Evolutionary conservation across 2,113 vertebrate species (phyloP).

Genomic region (Platysternon megacephalum): DNA sequence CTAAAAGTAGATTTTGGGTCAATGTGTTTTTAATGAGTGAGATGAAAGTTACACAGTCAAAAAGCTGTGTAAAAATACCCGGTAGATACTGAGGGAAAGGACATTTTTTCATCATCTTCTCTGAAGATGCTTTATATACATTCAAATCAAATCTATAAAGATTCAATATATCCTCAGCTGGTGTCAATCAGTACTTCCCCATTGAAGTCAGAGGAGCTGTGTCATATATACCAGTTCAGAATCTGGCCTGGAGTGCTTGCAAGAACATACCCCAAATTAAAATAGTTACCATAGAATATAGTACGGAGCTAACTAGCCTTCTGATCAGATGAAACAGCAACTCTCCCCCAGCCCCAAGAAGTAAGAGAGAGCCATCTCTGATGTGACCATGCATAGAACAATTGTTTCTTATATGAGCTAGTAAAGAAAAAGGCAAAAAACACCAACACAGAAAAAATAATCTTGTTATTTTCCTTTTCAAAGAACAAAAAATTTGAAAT

Average conservation of each 20-base stretch:
- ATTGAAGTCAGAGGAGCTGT: neutral
- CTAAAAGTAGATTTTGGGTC: neutral
- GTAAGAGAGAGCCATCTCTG: neutral
- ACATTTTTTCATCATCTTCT: neutral
- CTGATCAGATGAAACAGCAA: neutral
- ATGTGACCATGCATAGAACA: neutral
- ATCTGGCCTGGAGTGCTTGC: neutral
- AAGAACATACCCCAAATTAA: neutral
- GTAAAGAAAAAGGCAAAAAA: neutral
- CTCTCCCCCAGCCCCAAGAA: rapidly evolving
- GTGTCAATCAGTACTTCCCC: neutral
- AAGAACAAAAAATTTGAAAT: neutral
- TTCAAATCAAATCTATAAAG: neutral
- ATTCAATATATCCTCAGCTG: neutral
- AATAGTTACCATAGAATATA: neutral
- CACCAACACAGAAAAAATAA: neutral
- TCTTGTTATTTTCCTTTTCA: neutral
- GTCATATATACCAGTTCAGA: rapidly evolving
- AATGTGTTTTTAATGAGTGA: neutral
- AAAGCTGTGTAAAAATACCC: neutral
- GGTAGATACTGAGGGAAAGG: neutral
- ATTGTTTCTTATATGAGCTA: neutral
- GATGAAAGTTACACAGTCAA: neutral
- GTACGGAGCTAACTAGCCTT: neutral
- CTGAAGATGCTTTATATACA: neutral